Evolutionary conservation across 2,888 invertebrate genomes (phyloP).

Genomic region (Drosophila nr. medialis): DNA sequence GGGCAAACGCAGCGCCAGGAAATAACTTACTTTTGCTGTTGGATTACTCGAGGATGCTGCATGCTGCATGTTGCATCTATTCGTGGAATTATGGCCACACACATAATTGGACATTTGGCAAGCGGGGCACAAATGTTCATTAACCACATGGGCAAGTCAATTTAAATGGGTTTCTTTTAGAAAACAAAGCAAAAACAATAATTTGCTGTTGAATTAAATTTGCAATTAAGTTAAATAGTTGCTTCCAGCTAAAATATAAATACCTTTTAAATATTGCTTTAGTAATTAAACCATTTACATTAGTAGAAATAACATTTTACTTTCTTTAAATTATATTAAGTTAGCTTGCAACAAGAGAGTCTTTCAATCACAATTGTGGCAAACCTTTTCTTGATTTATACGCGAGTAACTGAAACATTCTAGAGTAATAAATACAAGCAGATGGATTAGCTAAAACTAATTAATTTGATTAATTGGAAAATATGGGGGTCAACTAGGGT

Average conservation of each 20-base stretch:
- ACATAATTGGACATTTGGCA: slow-evolving; percentile 39
- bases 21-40: slow-evolving; percentile 73
- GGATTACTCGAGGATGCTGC: slow-evolving; percentile 38
- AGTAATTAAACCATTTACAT: background rate
- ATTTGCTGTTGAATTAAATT: background rate
- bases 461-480: slow-evolving; percentile 15
- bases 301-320: slow-evolving; percentile 9
- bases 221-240: slow-evolving; percentile 8
- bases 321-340: background rate
- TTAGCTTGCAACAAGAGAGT: background rate
- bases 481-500: slow-evolving; percentile 3
- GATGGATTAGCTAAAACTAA: slow-evolving; percentile 5
- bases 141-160: slow-evolving; percentile 20
- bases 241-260: background rate
- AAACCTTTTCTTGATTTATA: background rate
- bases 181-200: background rate
- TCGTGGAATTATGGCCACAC: slow-evolving; percentile 38
- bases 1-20: slow-evolving; percentile 66
- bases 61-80: slow-evolving; percentile 15
- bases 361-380: background rate
- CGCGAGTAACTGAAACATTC: background rate
- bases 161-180: slow-evolving; percentile 2
- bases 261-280: background rate
- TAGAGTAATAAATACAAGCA: too few relatives aligned
- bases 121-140: slow-evolving; percentile 14